These are phyloP conservation scores for Anastrepha obliqua DNA, from an alignment of 1,140 invertebrate genomes.

Conservation along the genomic window DNA sequence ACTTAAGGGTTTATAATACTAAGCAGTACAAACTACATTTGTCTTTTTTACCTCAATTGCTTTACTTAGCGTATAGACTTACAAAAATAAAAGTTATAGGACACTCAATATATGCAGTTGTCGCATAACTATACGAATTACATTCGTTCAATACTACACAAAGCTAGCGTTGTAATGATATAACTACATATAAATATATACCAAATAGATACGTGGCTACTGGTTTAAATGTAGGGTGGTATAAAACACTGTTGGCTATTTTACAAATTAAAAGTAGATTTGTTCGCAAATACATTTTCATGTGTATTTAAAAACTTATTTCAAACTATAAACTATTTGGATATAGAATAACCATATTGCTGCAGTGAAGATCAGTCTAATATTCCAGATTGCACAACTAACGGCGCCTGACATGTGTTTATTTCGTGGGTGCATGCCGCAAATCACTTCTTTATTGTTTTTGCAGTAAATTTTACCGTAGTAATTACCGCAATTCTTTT, in stretches of 20 bases:
- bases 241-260: no score
- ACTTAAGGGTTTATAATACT: neutral
- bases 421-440: neutral
- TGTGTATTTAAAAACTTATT: neutral
- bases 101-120: neutral
- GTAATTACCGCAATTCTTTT: neutral
- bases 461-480: no score
- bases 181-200: neutral
- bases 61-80: neutral
- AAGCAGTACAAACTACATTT: no score
- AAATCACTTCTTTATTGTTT: neutral
- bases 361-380: conserved; percentile 49
- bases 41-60: no score
- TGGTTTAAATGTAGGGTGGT: no score
- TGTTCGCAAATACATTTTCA: no score
- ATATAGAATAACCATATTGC: conserved; percentile 22
- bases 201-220: no score
- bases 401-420: conserved; percentile 33
- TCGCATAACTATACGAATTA: neutral
- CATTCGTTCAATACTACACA: neutral
- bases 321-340: neutral
- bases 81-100: neutral
- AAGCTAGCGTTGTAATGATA: neutral
- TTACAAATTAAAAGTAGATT: no score
- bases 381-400: conserved; percentile 20